These are phyloP conservation scores for Brachypteracias leptosomus DNA, from an alignment of 2,113 vertebrate genomes.

Conservation along the genomic window DNA sequence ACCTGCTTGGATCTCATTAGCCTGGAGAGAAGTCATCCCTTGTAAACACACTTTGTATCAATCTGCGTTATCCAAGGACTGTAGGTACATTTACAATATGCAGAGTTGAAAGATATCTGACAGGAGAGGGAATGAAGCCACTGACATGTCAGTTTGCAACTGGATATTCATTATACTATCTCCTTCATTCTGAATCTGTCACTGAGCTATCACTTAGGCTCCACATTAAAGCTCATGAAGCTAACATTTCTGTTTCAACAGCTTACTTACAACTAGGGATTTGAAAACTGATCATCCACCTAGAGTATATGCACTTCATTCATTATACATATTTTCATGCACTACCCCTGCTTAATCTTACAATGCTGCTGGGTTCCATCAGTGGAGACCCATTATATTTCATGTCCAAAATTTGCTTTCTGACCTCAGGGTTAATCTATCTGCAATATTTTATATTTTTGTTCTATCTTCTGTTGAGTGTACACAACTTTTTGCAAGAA, in stretches of 20 bases:
- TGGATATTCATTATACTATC: conserved; percentile 61
- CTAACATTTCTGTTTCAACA: conserved; percentile 56
- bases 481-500: neutral
- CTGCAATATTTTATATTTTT: neutral
- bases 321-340: conserved; percentile 1
- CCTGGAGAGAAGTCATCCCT: conserved; percentile 36
- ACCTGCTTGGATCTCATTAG: conserved; percentile 69
- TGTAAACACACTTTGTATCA: conserved; percentile 48
- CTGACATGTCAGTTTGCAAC: conserved; percentile 52
- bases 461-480: neutral
- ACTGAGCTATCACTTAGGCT: conserved; percentile 50
- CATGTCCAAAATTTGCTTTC: neutral
- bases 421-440: conserved; percentile 23
- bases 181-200: conserved; percentile 32
- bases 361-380: neutral
- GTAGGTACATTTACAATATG: conserved; percentile 34
- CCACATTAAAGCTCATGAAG: conserved; percentile 47
- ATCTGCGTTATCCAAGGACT: conserved; percentile 20
- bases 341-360: neutral
- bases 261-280: conserved; percentile 34
- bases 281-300: conserved; percentile 54
- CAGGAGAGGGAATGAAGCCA: conserved; percentile 37
- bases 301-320: conserved; percentile 10
- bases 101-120: conserved; percentile 61
- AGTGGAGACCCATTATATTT: neutral